A percentile compares a stretch with the other conserved stretches of the same genome.
Evolutionary conservation across 2,888 invertebrate genomes (phyloP).

Genomic region (Chrysopilus asiliformis): DNA sequence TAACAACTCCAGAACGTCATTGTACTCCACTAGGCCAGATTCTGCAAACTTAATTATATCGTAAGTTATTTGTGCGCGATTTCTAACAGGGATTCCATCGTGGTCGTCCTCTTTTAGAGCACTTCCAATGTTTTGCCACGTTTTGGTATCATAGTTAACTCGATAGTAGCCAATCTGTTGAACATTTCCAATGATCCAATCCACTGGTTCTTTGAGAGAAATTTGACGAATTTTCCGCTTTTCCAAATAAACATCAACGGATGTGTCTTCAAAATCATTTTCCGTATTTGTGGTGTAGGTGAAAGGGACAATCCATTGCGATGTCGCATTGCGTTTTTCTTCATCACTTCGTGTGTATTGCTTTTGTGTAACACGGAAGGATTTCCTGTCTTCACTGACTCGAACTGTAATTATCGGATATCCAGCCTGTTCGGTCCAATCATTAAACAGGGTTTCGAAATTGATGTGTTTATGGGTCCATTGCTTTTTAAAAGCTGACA

Average conservation of each 20-base stretch:
- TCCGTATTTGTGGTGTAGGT: conserved; percentile 23
- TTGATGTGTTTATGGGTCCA: too few species aligned
- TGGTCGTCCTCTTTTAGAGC: conserved; percentile 36
- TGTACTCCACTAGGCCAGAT: conserved; percentile 46
- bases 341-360: conserved; percentile 18
- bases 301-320: conserved; percentile 22
- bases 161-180: conserved; percentile 51
- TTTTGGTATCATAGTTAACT: conserved; percentile 48
- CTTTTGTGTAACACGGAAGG: conserved; percentile 18
- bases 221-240: conserved; percentile 9
- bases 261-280: conserved; percentile 20
- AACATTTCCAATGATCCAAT: conserved; percentile 48
- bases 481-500: too few species aligned
- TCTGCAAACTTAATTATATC: conserved; percentile 64
- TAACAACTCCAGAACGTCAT: conserved; percentile 48
- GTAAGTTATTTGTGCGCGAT: conserved; percentile 67
- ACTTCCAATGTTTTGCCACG: conserved; percentile 41
- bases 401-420: conserved; percentile 48
- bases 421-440: conserved; percentile 53
- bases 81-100: conserved; percentile 44
- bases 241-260: conserved; percentile 19
- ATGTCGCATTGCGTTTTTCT: conserved; percentile 7
- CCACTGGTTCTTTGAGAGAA: too few species aligned
- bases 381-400: conserved; percentile 4
- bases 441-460: too few species aligned